Evolutionary conservation across 2,888 invertebrate genomes (phyloP), one percentile per base, ranked within the genome.

Genomic region (Noctua comes): DNA sequence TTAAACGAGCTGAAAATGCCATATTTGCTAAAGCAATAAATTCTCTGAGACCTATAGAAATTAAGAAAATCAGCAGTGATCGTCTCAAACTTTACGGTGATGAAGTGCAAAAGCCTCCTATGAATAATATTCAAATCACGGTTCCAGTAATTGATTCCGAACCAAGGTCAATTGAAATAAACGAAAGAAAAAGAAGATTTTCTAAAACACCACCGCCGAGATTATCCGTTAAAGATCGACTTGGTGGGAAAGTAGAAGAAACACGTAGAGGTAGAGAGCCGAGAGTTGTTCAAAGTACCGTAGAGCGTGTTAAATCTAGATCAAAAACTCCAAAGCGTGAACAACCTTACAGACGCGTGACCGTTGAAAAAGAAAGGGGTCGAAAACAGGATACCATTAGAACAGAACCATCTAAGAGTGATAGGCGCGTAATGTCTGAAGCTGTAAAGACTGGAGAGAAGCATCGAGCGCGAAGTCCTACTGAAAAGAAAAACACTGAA

Each of bases 1-100:
- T 99, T 72, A 99, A 99, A 92, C 97, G 99, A 86, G 99, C 99
- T 2, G 99, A 99, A 95, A 99, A 99, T 93, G 99, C 98, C 0
- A 98, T 99, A 88, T 98, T 99, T 93, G 98, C 99, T 65, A 98
- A 99, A 94, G 98, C 98, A 0, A 98, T 98, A 66, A 98, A 98
- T 91, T 98, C 98, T 0, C 97, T 98, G 68, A 97, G 98, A 79
- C 98, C 98, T 0, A 97, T 98, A 73, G 98, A 98, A 95, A 98
- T 98, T 72, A 98, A 98, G 91, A 98, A 98, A 93, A 98, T 98
- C 73, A 98, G 97, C 85, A 97, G 97, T 79, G 98, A 98, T 88
- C 97, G 98, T n/a, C 97, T 97, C 24, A 98, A 98, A 91, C 92
- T 98, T 48, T 98, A 98, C 91, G 96, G 97, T 8, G 97, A 97